phyloP scores from a whole-genome alignment of 2,888 invertebrate genomes.

The Bembecia ichneumoniformis region DNA sequence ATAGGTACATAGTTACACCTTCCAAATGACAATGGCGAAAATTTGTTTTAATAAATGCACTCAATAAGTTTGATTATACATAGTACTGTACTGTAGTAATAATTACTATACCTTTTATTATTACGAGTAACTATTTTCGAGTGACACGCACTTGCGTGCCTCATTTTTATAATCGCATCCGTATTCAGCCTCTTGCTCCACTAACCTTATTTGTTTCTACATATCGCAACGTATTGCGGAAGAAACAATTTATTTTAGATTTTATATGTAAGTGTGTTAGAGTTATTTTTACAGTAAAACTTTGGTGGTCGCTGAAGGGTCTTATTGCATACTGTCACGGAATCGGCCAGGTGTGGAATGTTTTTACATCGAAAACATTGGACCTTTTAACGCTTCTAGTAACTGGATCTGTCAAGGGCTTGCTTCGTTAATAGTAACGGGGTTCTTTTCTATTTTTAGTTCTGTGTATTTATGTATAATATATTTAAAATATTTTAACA shows the following conservation, averaged over 20 bases:
- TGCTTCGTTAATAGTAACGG: background rate
- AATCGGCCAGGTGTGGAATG: constrained; percentile 62
- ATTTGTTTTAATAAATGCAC: too few relatives aligned
- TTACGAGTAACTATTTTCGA: constrained; percentile 7
- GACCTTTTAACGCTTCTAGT: constrained; percentile 42
- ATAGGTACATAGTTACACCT: too few relatives aligned
- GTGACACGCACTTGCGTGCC: constrained; percentile 49
- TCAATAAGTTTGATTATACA: too few relatives aligned
- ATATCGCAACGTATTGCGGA: constrained; percentile 9
- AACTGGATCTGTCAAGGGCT: background rate
- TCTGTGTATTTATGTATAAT: too few relatives aligned
- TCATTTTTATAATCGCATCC: constrained; percentile 46
- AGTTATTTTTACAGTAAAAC: constrained; percentile 7
- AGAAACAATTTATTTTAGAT: constrained; percentile 12
- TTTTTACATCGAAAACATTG: constrained; percentile 53
- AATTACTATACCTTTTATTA: too few relatives aligned
- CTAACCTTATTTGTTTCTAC: constrained; percentile 46
- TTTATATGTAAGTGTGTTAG: constrained; percentile 17
- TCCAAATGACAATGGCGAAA: too few relatives aligned
- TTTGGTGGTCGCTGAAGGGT: constrained; percentile 23
- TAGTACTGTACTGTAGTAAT: too few relatives aligned
- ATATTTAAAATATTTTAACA: too few relatives aligned
- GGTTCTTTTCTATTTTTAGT: background rate
- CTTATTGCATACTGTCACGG: constrained; percentile 63
- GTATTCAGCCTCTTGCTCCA: constrained; percentile 56